phyloP scores from a whole-genome alignment of 2,113 vertebrate genomes.

The Colistium nudipinnis region DNA sequence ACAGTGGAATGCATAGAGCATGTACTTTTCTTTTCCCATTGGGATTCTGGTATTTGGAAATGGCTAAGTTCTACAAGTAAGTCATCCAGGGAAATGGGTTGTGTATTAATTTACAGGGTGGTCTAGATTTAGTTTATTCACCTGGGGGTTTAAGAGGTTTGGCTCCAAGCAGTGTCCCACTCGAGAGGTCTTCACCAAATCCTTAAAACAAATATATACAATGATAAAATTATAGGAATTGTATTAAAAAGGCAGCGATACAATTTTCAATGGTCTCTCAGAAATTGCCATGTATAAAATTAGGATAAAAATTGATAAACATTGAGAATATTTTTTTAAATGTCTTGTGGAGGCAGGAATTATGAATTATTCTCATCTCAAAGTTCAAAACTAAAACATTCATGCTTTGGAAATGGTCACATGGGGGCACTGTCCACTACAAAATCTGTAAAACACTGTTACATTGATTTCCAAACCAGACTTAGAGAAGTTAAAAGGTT shows the following conservation, averaged over 20 bases:
- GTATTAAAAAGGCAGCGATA: too few species aligned
- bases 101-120: not conserved
- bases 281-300: too few species aligned
- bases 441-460: too few species aligned
- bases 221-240: not conserved
- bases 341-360: too few species aligned
- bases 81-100: not conserved
- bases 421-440: conserved; percentile 26
- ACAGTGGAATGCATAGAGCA: not conserved
- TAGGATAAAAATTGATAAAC: too few species aligned
- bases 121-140: conserved; percentile 37
- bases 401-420: conserved; percentile 12
- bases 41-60: too few species aligned
- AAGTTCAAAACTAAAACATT: not conserved
- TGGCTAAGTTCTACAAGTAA: too few species aligned
- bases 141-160: conserved; percentile 81
- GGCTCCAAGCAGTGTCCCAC: conserved; percentile 64
- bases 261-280: too few species aligned
- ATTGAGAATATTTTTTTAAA: too few species aligned
- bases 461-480: too few species aligned
- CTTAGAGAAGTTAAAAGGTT: not conserved
- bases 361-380: too few species aligned
- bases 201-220: conserved; percentile 45
- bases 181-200: conserved; percentile 48
- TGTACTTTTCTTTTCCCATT: too few species aligned